Base-by-base conservation (phyloP, 1,140 invertebrate genomes). In the Stenopsyche tienmushanensis region DNA sequence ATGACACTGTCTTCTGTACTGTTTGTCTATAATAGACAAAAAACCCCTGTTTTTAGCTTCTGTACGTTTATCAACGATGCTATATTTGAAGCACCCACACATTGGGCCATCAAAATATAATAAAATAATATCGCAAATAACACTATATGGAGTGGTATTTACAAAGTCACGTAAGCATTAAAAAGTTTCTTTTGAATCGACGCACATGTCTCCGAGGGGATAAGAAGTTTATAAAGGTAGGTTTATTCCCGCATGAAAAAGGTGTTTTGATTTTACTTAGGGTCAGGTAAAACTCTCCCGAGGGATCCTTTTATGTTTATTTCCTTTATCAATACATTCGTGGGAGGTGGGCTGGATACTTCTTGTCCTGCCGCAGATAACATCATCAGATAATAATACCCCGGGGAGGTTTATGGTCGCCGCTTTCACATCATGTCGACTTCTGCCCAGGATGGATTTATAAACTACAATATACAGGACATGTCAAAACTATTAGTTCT, bases 241-340 rank as follows among this genome's bases (percentile, higher is more conserved):
- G 53, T 57, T 63, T 39, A 29, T 52, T 52, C 59, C 50, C 49
- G 20, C n/a, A 39, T 53, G 66, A 64, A 68, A 64, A 60, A 68
- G 66, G 55, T 53, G 62, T 67, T 68, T 64, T 68, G 66, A 68
- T 68, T 68, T 64, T 67, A 50, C 25, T 66, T 53, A 55, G 65
- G 58, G 58, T 67, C 66, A 68, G 66, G 62, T 65, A 58, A 67
- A 67, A 49, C 39, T 34, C 47, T 64, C 47, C 66, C 47, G 1
- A 45, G 66, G 62, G 57, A 21, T 42, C 44, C 49, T 52, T 68
- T 68, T 68, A 65, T 68, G 57, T 68, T 64, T 50, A 49, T 64
- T 60, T 49, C 49, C 55, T 60, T 65, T 68, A 68, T 64, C 50
- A 55, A 68, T 62, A 23, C n/a, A n/a, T n/a, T n/a, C 13, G 45